Percentiles rank a stretch among this genome's conserved stretches.
phyloP scores from a whole-genome alignment of 2,797 vertebrate genomes.

The Sarcophilus harrisii region DNA sequence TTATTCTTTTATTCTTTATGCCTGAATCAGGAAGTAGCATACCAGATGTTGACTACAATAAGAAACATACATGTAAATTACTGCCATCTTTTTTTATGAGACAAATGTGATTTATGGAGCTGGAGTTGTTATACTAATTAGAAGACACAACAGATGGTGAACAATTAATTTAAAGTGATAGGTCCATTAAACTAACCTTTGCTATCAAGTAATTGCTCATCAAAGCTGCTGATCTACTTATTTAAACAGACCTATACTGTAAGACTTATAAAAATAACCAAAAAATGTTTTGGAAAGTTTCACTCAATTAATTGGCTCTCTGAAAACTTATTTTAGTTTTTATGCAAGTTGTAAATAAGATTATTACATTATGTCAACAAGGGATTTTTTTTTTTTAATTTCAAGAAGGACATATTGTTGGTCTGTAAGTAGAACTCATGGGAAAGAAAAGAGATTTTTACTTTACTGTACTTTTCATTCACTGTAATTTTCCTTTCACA shows the following conservation, averaged over 20 bases:
- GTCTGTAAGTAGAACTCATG: constrained; percentile 34
- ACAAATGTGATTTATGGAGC: constrained; percentile 68
- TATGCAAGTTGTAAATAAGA: constrained; percentile 21
- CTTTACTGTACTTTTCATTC: constrained; percentile 59
- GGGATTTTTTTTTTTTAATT: constrained; percentile 21
- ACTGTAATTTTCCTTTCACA: constrained; percentile 63
- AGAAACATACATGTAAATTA: constrained; percentile 55
- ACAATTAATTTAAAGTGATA: constrained; percentile 70
- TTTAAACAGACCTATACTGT: constrained; percentile 32
- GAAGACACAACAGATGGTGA: constrained; percentile 64
- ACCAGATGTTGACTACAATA: constrained; percentile 54
- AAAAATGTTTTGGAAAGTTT: constrained; percentile 32
- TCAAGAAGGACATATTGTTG: constrained; percentile 29
- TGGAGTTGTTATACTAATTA: constrained; percentile 58
- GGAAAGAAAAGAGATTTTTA: constrained; percentile 52
- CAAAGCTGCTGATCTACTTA: constrained; percentile 40
- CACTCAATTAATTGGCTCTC: neutral
- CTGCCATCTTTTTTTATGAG: constrained; percentile 58
- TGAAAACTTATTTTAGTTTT: neutral
- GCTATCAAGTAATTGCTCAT: constrained; percentile 55
- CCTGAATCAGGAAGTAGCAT: constrained; percentile 31
- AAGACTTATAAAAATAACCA: neutral
- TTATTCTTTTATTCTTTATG: constrained; percentile 38
- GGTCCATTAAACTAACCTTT: constrained; percentile 67
- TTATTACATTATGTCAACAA: constrained; percentile 38